phyloP scores from a whole-genome alignment of 92 coral and sea anemone species.

The Umimayanthus kanabou region DNA sequence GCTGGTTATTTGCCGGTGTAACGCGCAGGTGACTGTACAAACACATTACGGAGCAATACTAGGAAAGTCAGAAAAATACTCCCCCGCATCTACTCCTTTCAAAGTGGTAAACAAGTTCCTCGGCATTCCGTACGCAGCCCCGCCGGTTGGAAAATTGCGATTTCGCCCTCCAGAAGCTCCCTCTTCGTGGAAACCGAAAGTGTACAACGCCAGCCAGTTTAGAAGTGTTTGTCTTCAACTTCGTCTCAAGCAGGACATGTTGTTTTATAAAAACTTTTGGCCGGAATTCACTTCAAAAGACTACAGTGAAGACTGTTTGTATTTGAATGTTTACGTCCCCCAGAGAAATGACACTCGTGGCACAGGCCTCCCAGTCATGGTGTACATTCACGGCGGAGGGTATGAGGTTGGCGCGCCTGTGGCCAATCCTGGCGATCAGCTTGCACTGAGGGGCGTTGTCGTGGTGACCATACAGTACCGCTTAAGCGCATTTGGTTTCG shows the following conservation, averaged over 20 bases:
- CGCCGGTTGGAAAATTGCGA: constrained; percentile 72
- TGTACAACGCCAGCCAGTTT: constrained; percentile 69
- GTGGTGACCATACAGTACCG: constrained; percentile 64
- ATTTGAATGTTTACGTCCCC: constrained; percentile 52
- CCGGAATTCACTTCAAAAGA: constrained; percentile 51
- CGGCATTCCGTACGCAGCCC: constrained; percentile 81
- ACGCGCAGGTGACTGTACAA: constrained; percentile 29
- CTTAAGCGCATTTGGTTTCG: constrained; percentile 59
- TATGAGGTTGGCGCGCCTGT: constrained; percentile 48
- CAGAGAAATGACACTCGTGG: background rate
- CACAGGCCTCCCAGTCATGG: constrained; percentile 58
- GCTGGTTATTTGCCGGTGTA: background rate
- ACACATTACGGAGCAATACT: constrained; percentile 66
- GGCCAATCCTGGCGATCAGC: constrained; percentile 40
- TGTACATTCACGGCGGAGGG: constrained; percentile 63
- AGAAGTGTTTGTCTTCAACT: constrained; percentile 70
- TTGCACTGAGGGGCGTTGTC: constrained; percentile 57
- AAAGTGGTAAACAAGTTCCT: constrained; percentile 72
- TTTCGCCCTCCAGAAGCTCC: constrained; percentile 65
- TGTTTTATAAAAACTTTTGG: constrained; percentile 60
- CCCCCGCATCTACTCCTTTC: constrained; percentile 46
- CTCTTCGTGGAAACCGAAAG: constrained; percentile 61
- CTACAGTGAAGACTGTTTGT: constrained; percentile 74
- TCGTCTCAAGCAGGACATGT: constrained; percentile 6
- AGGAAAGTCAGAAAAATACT: constrained; percentile 63